A percentile compares a stretch with the other conserved stretches of the same genome.
Conservation (phyloP, 2,797 vertebrate genomes). For the Dendrocincla fuliginosa region DNA sequence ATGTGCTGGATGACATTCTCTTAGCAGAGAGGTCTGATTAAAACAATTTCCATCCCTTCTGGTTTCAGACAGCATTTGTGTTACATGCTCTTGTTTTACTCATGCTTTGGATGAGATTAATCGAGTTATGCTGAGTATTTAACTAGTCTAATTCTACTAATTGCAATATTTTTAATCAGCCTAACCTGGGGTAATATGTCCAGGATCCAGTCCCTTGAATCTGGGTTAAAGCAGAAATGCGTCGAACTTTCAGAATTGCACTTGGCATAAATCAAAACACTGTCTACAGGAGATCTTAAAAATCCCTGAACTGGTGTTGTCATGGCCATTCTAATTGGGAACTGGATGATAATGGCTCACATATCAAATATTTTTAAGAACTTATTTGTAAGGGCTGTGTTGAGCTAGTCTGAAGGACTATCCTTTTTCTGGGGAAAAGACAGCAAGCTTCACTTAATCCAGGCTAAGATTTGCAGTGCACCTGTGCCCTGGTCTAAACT, state of each 20-base stretch:
- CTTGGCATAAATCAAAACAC: background rate
- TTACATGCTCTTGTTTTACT: background rate
- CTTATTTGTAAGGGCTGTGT: background rate
- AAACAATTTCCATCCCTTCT: slow-evolving; percentile 6
- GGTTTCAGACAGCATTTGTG: background rate
- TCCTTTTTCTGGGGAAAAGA: background rate
- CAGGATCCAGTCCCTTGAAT: background rate
- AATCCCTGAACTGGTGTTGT: background rate
- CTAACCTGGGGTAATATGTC: background rate
- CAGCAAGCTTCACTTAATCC: background rate
- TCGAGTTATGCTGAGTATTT: background rate
- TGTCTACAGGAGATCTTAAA: background rate
- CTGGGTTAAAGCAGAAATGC: background rate
- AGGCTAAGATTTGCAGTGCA: background rate
- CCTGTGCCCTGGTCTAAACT: background rate
- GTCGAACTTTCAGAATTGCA: background rate
- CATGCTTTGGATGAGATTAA: background rate
- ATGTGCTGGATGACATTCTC: background rate
- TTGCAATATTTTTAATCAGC: background rate
- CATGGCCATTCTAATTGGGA: background rate
- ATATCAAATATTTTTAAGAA: background rate
- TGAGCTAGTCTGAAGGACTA: background rate
- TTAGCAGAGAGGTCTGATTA: background rate
- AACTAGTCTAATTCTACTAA: background rate
- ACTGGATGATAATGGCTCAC: background rate